These are phyloP conservation scores for Sitobion miscanthi DNA, from an alignment of 1,140 invertebrate species.

Conservation along the genomic window DNA sequence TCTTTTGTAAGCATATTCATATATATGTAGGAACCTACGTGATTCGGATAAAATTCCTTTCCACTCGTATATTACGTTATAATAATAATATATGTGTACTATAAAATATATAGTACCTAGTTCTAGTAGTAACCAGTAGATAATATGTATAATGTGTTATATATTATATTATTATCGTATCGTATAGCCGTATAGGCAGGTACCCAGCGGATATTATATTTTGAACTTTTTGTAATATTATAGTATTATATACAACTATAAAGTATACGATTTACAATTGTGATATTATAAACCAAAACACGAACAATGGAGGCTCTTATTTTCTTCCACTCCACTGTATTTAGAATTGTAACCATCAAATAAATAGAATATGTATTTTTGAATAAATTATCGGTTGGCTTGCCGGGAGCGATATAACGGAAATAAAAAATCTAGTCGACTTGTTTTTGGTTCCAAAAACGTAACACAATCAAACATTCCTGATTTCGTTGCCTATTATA, in stretches of 20 bases:
- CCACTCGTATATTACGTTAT: conserved; percentile 5
- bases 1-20: background rate
- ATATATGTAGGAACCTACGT: background rate
- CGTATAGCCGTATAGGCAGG: background rate
- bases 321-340: background rate
- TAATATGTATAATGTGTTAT: background rate
- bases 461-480: too few species aligned
- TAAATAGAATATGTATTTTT: background rate
- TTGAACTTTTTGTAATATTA: background rate
- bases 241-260: background rate
- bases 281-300: background rate
- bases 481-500: background rate
- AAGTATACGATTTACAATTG: background rate
- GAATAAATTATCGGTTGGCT: background rate
- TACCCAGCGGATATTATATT: background rate
- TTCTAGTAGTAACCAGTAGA: background rate
- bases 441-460: background rate
- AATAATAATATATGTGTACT: background rate
- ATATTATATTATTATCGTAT: background rate
- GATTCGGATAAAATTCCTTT: conserved; percentile 9
- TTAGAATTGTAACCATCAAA: background rate
- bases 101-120: background rate
- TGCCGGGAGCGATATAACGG: background rate
- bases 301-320: background rate
- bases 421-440: background rate